Conservation (phyloP, 1,140 invertebrate species). For the Portunus trituberculatus region DNA sequence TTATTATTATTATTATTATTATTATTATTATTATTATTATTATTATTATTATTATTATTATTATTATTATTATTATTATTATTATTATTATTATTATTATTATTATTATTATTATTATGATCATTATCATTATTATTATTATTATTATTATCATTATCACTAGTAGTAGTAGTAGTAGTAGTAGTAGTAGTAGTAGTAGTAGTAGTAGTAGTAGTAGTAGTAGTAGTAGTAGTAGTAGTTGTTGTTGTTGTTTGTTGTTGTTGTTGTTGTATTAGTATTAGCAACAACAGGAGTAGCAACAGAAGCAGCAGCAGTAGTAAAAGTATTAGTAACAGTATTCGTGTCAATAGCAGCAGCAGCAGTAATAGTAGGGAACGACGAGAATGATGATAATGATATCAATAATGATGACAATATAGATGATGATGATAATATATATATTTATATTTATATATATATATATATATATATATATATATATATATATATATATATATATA, state of each 20-base stretch:
- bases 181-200: slow-evolving; percentile 30
- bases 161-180: slow-evolving; percentile 10
- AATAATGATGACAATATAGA: neutral
- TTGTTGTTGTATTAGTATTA: neutral
- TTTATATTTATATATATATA: slow-evolving; percentile 5
- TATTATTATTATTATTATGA: neutral
- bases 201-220: slow-evolving; percentile 29
- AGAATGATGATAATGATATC: no score
- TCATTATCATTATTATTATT: no score
- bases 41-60: no score
- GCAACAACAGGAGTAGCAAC: neutral
- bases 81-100: no score
- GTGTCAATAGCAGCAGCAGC: neutral
- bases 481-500: slow-evolving; percentile 26
- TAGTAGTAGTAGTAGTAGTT: slow-evolving; percentile 30
- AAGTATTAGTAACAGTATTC: neutral
- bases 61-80: no score
- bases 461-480: slow-evolving; percentile 26
- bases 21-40: no score
- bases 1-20: no score
- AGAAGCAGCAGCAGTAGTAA: neutral
- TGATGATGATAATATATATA: neutral
- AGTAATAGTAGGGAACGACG: no score
- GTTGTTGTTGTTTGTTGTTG: slow-evolving; percentile 33
- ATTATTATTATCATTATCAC: neutral